phyloP scores from a whole-genome alignment of 2,113 vertebrate genomes.

The Loxodonta africana region DNA sequence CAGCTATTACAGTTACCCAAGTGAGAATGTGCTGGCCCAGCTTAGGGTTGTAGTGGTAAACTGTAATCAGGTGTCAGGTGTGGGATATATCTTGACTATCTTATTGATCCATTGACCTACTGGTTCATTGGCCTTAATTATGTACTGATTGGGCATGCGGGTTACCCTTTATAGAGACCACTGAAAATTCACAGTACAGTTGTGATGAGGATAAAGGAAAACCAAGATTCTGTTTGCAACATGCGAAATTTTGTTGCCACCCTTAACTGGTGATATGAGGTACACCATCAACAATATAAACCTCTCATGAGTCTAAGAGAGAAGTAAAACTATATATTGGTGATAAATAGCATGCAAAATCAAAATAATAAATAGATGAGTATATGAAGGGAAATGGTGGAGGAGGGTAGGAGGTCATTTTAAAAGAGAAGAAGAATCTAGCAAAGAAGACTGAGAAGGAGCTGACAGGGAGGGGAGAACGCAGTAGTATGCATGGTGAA shows the following conservation, averaged over 20 bases:
- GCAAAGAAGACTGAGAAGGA: background rate
- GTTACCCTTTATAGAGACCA: background rate
- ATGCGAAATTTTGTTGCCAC: background rate
- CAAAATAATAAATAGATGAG: background rate
- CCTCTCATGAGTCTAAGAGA: background rate
- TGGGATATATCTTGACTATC: background rate
- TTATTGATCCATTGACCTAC: background rate
- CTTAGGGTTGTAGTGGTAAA: background rate
- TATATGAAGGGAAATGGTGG: background rate
- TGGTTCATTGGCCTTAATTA: background rate
- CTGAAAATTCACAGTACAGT: background rate
- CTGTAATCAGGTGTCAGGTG: background rate
- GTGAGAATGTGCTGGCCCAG: background rate
- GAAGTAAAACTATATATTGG: background rate
- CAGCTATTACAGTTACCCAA: background rate
- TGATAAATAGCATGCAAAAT: background rate
- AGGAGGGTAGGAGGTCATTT: background rate
- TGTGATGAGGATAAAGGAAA: background rate
- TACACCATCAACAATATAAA: background rate
- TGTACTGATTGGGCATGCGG: background rate
- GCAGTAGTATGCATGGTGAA: background rate
- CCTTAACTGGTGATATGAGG: background rate
- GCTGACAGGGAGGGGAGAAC: background rate
- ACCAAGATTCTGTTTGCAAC: background rate
- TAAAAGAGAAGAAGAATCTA: background rate